These are phyloP conservation scores for Pogonognathellus flavescens DNA, from an alignment of 1,140 invertebrate genomes.

Conservation along the genomic window DNA sequence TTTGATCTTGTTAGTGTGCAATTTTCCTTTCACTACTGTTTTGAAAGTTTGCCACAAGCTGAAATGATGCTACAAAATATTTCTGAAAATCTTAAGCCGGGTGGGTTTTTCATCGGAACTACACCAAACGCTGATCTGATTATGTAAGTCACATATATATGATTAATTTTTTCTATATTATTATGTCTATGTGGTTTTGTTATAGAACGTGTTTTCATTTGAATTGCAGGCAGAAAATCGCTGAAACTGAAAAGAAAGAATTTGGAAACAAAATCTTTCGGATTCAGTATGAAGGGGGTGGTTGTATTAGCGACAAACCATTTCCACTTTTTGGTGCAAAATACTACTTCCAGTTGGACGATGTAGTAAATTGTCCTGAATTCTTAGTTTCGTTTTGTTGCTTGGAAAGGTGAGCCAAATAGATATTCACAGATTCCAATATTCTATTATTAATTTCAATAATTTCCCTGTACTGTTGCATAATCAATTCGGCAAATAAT, in stretches of 20 bases:
- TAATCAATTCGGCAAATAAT: conserved; percentile 4
- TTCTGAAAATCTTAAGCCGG: conserved; percentile 86
- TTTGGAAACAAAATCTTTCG: conserved; percentile 64
- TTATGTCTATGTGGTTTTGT: background rate
- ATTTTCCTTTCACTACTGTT: conserved; percentile 97
- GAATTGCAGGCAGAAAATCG: conserved; percentile 40
- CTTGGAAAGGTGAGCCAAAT: conserved; percentile 77
- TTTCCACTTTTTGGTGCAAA: conserved; percentile 94
- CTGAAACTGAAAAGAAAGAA: conserved; percentile 35
- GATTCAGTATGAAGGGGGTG: conserved; percentile 53
- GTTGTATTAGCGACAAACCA: conserved; percentile 72
- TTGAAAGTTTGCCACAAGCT: conserved; percentile 92
- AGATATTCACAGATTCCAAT: background rate
- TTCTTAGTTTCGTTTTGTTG: conserved; percentile 95
- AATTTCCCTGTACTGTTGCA: too few relatives aligned
- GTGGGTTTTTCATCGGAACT: conserved; percentile 97
- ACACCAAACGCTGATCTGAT: conserved; percentile 94
- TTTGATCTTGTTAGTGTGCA: conserved; percentile 96
- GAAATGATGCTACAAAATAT: conserved; percentile 94
- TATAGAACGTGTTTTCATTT: background rate
- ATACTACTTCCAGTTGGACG: conserved; percentile 96
- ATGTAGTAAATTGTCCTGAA: conserved; percentile 97
- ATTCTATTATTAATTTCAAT: background rate
- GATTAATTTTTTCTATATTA: background rate
- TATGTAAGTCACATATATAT: conserved; percentile 75